phyloP scores from a whole-genome alignment of 1,140 invertebrate genomes.

The Liolophura sinensis region DNA sequence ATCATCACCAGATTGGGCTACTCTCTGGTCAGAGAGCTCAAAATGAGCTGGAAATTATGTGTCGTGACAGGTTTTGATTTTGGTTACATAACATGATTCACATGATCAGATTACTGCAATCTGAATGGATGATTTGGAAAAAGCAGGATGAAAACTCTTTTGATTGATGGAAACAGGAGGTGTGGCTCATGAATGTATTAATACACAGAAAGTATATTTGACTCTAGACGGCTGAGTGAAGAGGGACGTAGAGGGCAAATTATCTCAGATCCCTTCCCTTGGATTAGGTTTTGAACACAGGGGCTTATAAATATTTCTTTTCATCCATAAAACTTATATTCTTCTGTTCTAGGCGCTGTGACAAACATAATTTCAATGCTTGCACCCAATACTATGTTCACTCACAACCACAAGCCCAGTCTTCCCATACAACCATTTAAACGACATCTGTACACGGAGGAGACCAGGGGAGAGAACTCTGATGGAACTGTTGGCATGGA shows the following conservation, averaged over 20 bases:
- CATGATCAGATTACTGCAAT: too few species aligned
- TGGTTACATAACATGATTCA: too few species aligned
- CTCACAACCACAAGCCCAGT: slow-evolving; percentile 51
- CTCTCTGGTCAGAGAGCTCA: too few species aligned
- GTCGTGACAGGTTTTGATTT: too few species aligned
- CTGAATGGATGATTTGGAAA: background rate
- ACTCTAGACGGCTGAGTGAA: background rate
- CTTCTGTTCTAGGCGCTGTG: slow-evolving; percentile 62
- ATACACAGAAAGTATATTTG: background rate
- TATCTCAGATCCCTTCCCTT: background rate
- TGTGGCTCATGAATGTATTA: background rate
- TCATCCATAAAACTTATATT: too few species aligned
- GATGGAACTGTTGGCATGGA: slow-evolving; percentile 14
- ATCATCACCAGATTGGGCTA: too few species aligned
- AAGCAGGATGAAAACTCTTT: background rate
- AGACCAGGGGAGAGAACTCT: slow-evolving; percentile 39
- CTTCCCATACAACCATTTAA: slow-evolving; percentile 54
- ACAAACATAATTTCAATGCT: slow-evolving; percentile 70
- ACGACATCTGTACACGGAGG: slow-evolving; percentile 22
- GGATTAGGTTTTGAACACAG: background rate
- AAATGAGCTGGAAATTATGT: too few species aligned
- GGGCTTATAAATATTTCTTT: too few species aligned
- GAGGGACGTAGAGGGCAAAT: background rate
- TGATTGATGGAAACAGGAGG: background rate
- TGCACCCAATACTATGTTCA: slow-evolving; percentile 56